Evolutionary conservation across 35 echinoderm and acorn worm genomes (phyloP).

Genomic region (Heliocidaris tuberculata): DNA sequence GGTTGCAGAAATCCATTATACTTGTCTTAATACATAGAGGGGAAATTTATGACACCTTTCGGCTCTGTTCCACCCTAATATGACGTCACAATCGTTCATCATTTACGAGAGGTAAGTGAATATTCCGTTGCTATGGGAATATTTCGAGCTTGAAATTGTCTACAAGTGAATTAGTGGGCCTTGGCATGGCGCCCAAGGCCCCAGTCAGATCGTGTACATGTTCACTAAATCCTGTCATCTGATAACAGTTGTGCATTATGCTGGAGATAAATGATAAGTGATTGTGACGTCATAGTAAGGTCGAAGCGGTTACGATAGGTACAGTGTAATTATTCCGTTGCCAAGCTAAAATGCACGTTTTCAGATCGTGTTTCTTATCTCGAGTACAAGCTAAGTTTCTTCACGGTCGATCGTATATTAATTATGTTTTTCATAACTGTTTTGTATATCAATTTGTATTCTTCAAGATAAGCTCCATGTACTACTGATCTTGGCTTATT

Average conservation of each 20-base stretch:
- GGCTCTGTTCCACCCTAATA: background rate
- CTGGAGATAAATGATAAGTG: background rate
- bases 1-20: background rate
- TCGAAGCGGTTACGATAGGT: background rate
- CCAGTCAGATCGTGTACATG: background rate
- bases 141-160: background rate
- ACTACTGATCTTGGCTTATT: too few species aligned
- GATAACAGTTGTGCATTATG: background rate
- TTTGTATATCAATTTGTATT: too few species aligned
- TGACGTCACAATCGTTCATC: background rate
- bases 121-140: background rate
- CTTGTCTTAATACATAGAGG: background rate
- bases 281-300: background rate
- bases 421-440: background rate
- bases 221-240: background rate
- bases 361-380: background rate
- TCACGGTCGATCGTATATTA: background rate
- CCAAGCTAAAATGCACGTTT: background rate
- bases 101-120: slow-evolving; percentile 4
- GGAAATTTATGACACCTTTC: background rate
- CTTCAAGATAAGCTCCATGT: background rate
- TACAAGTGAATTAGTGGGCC: background rate
- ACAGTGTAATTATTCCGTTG: background rate
- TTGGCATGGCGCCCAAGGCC: background rate
- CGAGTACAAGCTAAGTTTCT: background rate